Evolutionary conservation across 2,113 vertebrate species (phyloP), one percentile per base, ranked within the genome.

Genomic region (Oryzias woworae): DNA sequence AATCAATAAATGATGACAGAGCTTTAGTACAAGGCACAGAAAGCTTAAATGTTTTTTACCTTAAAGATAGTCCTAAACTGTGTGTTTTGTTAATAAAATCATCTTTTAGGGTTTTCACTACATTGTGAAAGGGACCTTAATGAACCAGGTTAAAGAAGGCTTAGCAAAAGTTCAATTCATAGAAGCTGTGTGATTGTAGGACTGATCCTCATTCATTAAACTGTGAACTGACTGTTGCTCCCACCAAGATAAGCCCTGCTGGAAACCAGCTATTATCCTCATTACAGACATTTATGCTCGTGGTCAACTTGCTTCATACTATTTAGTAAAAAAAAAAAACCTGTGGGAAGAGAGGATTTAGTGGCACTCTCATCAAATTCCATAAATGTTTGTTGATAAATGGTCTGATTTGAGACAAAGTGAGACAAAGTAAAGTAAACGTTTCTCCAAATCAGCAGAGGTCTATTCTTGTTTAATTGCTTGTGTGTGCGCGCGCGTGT

Each of bases 241-340:
- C 69, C 51, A 14, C 64, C 13, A 54, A 42, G 59, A 68, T 53
- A 62, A 74, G 73, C 53, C 50, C 13, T 68, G 57, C 31, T 76
- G 68, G 56, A 66, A 88, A 89, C 86, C 88, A 75, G 69, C 53
- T 31, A 77, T 88, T 85, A 87, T 66, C 50, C 53, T 76, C 53
- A 73, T 84, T 81, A 77, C 12, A 64, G 71, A 48, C 85, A 84
- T 86, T 86, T 85, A 78, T 71, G 71, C 63, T 20, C 78, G 80
- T 18, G 81, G 69, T 78, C 36, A 53, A 14, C 46, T 7, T 67
- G 4, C 79, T 54, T 23, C 62, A 68, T 58, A 66, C 28, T 23
- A 44, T 28, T 70, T 60, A 50, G 53, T 66, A 23, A 47, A 56
- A 70, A 45, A 2, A 3, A 13, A 42, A 28, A 45, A 28, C 42